Conservation (phyloP, 2,888 invertebrate genomes). For the Harmothoe impar region DNA sequence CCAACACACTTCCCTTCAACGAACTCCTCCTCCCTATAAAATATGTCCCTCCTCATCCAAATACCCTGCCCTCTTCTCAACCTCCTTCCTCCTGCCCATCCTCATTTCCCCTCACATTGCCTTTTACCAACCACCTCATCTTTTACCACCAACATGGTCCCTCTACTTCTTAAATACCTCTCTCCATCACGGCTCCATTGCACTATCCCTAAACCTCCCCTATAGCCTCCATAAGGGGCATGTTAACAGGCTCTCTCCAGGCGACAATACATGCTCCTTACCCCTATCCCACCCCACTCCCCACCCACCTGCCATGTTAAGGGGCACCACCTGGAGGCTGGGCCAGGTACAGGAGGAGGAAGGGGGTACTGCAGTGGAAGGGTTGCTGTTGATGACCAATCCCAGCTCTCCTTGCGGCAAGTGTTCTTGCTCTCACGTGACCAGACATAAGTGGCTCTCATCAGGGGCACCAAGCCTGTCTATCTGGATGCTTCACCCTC, state of each 20-base stretch:
- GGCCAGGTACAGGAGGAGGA: too few species aligned
- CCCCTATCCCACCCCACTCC: neutral
- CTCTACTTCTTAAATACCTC: neutral
- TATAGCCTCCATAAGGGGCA: neutral
- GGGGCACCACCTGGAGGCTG: too few species aligned
- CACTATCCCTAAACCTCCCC: neutral
- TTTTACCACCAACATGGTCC: too few species aligned
- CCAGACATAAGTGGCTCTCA: conserved; percentile 17
- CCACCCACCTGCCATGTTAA: too few species aligned
- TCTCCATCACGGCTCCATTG: neutral
- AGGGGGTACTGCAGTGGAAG: neutral
- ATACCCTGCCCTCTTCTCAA: neutral
- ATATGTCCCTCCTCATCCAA: too few species aligned
- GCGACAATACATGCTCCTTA: neutral
- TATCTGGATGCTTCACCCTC: neutral
- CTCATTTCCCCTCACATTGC: neutral
- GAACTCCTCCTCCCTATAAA: too few species aligned
- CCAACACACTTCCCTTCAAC: too few species aligned
- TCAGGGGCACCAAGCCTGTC: neutral
- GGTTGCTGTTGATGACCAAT: conserved; percentile 5
- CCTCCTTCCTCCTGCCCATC: neutral
- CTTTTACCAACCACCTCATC: neutral
- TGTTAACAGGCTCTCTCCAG: neutral
- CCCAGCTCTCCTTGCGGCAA: conserved; percentile 25
- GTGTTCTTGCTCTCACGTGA: conserved; percentile 15